These are phyloP conservation scores for Ceratina japonica DNA, from an alignment of 1,140 invertebrate species.

Conservation along the genomic window DNA sequence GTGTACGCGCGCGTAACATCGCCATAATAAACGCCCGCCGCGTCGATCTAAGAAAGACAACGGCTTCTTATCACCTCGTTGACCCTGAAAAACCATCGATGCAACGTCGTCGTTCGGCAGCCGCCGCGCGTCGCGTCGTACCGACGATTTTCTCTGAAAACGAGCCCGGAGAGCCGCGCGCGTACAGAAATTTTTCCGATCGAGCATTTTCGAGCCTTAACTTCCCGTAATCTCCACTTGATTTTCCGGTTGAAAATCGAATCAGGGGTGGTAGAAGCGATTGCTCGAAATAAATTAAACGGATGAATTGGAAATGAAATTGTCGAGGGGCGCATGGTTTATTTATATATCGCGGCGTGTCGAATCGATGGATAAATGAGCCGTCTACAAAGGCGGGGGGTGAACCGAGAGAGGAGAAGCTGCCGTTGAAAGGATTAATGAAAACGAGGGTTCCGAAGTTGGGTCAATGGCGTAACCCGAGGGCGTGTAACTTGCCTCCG, in stretches of 20 bases:
- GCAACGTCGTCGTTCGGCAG: background rate
- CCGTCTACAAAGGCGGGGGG: conserved; percentile 28
- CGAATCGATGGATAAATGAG: conserved; percentile 50
- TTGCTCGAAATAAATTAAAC: background rate
- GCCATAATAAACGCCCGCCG: conserved; percentile 18
- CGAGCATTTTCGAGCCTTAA: too few relatives aligned
- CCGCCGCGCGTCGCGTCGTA: background rate
- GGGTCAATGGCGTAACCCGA: conserved; percentile 58
- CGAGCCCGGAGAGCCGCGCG: too few relatives aligned
- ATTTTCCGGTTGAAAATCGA: too few relatives aligned
- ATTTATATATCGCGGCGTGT: conserved; percentile 18
- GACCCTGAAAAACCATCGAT: conserved; percentile 3
- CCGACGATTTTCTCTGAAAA: too few relatives aligned
- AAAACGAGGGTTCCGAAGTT: conserved; percentile 61
- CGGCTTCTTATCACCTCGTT: conserved; percentile 16
- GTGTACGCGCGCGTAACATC: conserved; percentile 36
- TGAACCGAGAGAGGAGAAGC: background rate
- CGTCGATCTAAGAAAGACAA: conserved; percentile 29
- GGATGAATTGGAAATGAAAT: background rate
- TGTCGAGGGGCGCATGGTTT: background rate
- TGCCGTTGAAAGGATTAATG: conserved; percentile 59
- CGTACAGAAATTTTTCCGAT: too few relatives aligned
- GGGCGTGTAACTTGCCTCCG: conserved; percentile 51
- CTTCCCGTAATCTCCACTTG: too few relatives aligned
- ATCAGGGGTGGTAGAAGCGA: background rate